phyloP scores from a whole-genome alignment of 2,797 vertebrate genomes.

The Spheniscus humboldti region DNA sequence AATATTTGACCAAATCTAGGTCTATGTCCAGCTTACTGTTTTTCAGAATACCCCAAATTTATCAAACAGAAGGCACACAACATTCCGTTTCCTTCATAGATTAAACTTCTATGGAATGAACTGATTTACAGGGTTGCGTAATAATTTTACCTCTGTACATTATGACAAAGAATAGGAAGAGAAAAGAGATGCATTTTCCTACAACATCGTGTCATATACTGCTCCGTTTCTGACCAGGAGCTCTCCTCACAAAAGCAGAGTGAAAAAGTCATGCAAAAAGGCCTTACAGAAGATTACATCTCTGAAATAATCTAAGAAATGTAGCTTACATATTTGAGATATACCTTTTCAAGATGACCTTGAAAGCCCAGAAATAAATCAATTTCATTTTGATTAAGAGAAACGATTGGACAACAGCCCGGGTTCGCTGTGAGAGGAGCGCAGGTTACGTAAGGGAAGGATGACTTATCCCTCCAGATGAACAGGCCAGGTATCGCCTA shows the following conservation, averaged over 20 bases:
- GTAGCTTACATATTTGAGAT: fast-evolving
- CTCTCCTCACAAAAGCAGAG: not conserved
- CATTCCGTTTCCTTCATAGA: fast-evolving
- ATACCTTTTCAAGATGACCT: not conserved
- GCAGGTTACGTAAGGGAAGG: not conserved
- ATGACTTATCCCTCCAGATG: not conserved
- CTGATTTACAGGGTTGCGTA: not conserved
- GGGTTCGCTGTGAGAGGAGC: fast-evolving
- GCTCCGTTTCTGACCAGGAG: fast-evolving
- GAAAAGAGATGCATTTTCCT: not conserved
- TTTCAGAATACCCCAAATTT: not conserved
- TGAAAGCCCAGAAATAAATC: not conserved
- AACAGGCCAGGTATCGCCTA: not conserved
- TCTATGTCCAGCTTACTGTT: not conserved
- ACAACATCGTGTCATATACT: fast-evolving
- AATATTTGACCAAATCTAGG: not conserved
- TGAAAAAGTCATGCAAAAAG: not conserved
- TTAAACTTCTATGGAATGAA: not conserved
- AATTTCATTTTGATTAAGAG: fast-evolving
- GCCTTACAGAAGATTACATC: not conserved
- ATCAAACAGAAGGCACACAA: not conserved
- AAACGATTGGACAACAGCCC: fast-evolving
- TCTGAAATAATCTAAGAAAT: not conserved
- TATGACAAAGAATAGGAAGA: not conserved
- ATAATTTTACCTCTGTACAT: not conserved